Conservation (phyloP, 2,888 invertebrate genomes). For the Leucoptera coffeella region DNA sequence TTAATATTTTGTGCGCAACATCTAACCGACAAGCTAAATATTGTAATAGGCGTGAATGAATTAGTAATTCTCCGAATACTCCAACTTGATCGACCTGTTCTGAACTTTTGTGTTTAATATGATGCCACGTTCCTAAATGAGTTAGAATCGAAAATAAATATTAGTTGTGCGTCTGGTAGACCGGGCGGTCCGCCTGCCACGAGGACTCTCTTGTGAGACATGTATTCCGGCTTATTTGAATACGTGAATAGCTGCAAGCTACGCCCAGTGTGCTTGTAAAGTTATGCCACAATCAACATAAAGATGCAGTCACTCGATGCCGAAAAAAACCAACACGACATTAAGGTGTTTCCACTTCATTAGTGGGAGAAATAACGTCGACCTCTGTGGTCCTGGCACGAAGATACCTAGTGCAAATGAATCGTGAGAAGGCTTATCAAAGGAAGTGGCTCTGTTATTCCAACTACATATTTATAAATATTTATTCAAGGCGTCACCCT, state of each 20-base stretch:
- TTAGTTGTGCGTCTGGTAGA: constrained; percentile 34
- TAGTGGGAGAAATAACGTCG: no score
- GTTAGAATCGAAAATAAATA: constrained; percentile 46
- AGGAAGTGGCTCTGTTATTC: constrained; percentile 21
- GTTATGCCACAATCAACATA: no score
- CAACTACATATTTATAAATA: constrained; percentile 36
- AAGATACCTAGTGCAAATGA: constrained; percentile 6
- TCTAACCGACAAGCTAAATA: no score
- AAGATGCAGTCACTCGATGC: no score
- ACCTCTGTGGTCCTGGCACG: no score
- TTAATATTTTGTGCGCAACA: no score
- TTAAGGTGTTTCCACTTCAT: no score
- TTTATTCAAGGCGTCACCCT: constrained; percentile 34
- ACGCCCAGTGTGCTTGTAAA: no score
- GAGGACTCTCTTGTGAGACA: no score
- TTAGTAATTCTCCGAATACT: constrained; percentile 10
- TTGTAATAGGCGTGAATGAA: constrained; percentile 11
- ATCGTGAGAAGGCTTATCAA: constrained; percentile 32
- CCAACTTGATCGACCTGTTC: constrained; percentile 19
- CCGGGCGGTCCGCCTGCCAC: constrained; percentile 28
- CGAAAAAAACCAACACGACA: no score
- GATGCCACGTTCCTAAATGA: constrained; percentile 29
- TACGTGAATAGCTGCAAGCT: no score
- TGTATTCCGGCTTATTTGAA: no score
- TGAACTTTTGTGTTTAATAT: constrained; percentile 22